These are phyloP conservation scores for Hafferia zeledoni DNA, from an alignment of 2,797 vertebrate genomes.

Conservation along the genomic window DNA sequence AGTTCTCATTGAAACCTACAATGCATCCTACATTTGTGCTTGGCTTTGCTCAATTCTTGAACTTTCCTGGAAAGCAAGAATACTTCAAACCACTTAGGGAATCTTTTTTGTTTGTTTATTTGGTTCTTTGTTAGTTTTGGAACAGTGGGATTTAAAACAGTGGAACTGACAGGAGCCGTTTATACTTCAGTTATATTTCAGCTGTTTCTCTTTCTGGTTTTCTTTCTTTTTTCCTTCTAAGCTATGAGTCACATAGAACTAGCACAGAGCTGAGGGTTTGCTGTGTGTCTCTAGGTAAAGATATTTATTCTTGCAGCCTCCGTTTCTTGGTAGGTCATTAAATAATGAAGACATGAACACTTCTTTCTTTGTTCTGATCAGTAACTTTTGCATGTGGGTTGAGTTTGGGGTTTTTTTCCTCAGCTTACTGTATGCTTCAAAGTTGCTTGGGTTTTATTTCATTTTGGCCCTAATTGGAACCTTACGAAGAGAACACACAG, in stretches of 20 bases:
- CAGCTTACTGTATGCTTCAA: background rate
- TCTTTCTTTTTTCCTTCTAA: background rate
- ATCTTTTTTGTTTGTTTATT: background rate
- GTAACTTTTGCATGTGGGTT: background rate
- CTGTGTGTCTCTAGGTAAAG: background rate
- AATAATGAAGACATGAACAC: background rate
- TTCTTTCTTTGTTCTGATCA: background rate
- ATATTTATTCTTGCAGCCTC: background rate
- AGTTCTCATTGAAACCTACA: background rate
- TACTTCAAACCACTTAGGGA: background rate
- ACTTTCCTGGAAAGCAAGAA: background rate
- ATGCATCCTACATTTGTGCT: background rate
- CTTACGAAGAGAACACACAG: rapidly evolving
- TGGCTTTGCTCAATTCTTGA: background rate
- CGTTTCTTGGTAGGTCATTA: background rate
- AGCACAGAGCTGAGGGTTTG: background rate
- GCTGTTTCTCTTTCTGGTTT: background rate
- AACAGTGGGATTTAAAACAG: background rate
- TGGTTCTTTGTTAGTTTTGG: background rate
- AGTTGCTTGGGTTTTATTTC: background rate
- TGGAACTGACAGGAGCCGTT: background rate
- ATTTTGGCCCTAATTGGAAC: background rate
- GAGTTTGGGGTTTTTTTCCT: background rate
- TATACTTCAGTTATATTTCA: background rate
- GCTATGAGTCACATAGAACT: background rate